These are phyloP conservation scores for Percina caprodes DNA, from an alignment of 2,113 vertebrate genomes.

Conservation along the genomic window DNA sequence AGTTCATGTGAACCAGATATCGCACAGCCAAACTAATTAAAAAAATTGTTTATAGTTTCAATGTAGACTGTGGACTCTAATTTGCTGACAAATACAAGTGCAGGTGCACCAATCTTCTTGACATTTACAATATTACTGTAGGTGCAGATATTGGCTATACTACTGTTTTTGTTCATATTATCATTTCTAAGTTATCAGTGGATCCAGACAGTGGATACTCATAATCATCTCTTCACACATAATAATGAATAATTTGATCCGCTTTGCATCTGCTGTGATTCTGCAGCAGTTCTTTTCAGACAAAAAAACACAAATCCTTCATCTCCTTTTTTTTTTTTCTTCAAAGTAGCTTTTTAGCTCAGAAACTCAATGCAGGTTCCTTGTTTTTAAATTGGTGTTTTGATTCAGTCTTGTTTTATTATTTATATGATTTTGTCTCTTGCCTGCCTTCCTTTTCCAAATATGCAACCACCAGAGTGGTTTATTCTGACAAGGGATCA, in stretches of 20 bases:
- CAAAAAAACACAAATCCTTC: neutral
- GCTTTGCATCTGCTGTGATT: neutral
- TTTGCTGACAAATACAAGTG: neutral
- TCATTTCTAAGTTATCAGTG: neutral
- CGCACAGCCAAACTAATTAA: neutral
- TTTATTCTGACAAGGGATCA: slow-evolving; percentile 19
- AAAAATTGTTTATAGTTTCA: neutral
- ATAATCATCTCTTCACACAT: slow-evolving; percentile 14
- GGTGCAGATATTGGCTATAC: neutral
- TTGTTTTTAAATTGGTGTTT: slow-evolving; percentile 10
- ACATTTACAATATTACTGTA: neutral
- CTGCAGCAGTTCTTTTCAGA: neutral
- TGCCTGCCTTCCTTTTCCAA: neutral
- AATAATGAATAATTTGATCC: slow-evolving; percentile 9
- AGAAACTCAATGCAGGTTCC: neutral
- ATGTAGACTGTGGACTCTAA: neutral
- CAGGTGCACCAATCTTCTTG: neutral
- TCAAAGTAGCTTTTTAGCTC: slow-evolving; percentile 1
- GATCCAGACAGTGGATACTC: neutral
- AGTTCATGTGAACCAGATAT: neutral
- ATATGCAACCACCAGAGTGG: neutral
- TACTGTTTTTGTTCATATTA: neutral
- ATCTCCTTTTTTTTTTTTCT: neutral
- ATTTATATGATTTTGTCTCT: slow-evolving; percentile 13
- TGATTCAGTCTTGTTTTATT: slow-evolving; percentile 26